Conservation (phyloP, 64 coral and sea anemone species). For the Pachyseris speciosa region DNA sequence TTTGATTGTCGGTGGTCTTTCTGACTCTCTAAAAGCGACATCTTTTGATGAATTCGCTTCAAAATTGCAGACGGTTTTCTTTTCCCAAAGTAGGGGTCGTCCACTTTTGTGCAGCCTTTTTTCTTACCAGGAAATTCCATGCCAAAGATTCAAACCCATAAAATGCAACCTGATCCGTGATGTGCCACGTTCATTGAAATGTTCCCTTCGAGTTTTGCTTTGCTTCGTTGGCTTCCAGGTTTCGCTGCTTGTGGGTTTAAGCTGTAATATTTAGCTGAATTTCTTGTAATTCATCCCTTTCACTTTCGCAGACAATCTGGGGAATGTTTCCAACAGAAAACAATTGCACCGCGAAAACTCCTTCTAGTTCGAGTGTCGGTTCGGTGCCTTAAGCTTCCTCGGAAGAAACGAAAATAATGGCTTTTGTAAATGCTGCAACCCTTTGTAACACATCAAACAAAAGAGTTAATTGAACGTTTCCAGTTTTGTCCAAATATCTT, state of each 20-base stretch:
- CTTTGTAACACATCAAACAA: neutral
- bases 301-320: neutral
- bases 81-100: constrained; percentile 57
- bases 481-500: neutral
- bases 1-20: neutral
- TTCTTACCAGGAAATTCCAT: constrained; percentile 30
- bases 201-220: no score
- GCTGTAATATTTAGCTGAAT: no score
- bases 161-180: neutral
- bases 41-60: constrained; percentile 64
- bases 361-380: no score
- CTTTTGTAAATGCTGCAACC: neutral
- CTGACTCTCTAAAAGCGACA: constrained; percentile 43
- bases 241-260: no score
- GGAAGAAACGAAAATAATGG: neutral
- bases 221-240: neutral
- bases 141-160: neutral
- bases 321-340: neutral
- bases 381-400: neutral
- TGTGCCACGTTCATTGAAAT: neutral
- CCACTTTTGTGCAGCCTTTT: constrained; percentile 59
- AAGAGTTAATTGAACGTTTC: constrained; percentile 10
- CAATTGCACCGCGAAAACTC: no score
- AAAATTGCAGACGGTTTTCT: constrained; percentile 50
- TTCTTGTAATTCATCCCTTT: no score